Evolutionary conservation across 2,797 vertebrate species (phyloP).

Genomic region (Megaceryle alcyon): DNA sequence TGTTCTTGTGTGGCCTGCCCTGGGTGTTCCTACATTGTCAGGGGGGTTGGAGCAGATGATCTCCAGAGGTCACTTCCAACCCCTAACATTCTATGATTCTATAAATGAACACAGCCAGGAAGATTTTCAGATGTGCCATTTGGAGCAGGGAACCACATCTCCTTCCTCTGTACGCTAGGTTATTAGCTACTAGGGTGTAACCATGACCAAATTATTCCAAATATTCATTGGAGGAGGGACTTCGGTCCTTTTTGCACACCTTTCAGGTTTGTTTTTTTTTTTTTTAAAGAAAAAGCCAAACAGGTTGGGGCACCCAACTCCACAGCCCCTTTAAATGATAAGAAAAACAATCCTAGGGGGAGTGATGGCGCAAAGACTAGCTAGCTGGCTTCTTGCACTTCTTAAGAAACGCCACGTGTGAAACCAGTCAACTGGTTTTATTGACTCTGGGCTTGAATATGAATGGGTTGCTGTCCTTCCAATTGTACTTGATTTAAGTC

Average conservation of each 20-base stretch:
- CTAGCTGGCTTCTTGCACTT: not conserved
- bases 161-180: not conserved
- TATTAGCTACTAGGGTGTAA: not conserved
- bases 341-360: not conserved
- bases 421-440: slow-evolving; percentile 12
- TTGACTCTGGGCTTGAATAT: not conserved
- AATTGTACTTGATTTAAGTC: not conserved
- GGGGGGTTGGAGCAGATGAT: too few relatives aligned
- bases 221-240: not conserved
- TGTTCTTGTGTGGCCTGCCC: too few relatives aligned
- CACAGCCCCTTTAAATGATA: not conserved
- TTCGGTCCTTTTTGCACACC: not conserved
- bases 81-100: too few relatives aligned
- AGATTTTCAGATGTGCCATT: not conserved
- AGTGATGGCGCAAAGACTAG: not conserved
- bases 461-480: not conserved
- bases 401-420: not conserved
- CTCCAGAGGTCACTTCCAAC: too few relatives aligned
- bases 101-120: not conserved
- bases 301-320: not conserved
- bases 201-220: not conserved
- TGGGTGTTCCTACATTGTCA: too few relatives aligned
- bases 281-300: not conserved
- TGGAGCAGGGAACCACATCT: not conserved
- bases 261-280: not conserved